These are phyloP conservation scores for Hyperoplus lanceolatus DNA, from an alignment of 2,797 vertebrate genomes.

Conservation along the genomic window DNA sequence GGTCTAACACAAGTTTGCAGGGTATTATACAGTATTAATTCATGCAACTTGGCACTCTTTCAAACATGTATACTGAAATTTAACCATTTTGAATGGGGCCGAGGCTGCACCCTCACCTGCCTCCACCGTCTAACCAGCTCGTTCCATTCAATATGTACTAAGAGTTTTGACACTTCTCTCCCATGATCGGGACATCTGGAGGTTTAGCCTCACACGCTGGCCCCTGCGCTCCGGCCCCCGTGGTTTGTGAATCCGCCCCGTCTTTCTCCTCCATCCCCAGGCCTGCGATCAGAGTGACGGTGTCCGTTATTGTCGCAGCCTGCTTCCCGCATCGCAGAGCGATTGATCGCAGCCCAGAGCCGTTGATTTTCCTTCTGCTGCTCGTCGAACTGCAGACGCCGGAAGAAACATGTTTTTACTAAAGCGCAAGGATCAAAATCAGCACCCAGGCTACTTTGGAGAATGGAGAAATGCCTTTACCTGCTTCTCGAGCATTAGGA, in stretches of 20 bases:
- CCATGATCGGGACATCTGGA: slow-evolving; percentile 1
- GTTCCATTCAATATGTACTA: slow-evolving; percentile 34
- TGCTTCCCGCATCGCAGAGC: slow-evolving; percentile 52
- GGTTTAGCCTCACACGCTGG: slow-evolving; percentile 70
- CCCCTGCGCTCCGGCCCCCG: slow-evolving; percentile 70
- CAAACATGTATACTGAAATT: slow-evolving; percentile 45
- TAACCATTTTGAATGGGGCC: slow-evolving; percentile 38
- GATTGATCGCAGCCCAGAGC: slow-evolving; percentile 83
- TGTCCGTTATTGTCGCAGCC: slow-evolving; percentile 68
- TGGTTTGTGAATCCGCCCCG: slow-evolving; percentile 61
- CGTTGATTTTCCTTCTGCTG: slow-evolving; percentile 85
- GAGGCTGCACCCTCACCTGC: slow-evolving; percentile 26
- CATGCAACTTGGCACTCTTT: slow-evolving; percentile 41
- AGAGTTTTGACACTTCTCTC: slow-evolving; percentile 47
- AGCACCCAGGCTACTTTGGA: background rate
- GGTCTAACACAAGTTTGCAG: slow-evolving; percentile 38
- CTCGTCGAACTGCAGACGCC: slow-evolving; percentile 75
- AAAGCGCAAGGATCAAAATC: background rate
- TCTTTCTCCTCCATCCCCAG: slow-evolving; percentile 57
- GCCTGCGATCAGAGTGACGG: slow-evolving; percentile 48
- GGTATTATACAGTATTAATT: slow-evolving; percentile 38
- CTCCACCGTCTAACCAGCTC: slow-evolving; percentile 18
- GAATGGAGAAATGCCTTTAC: slow-evolving; percentile 59
- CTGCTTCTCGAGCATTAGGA: slow-evolving; percentile 86
- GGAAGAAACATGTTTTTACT: slow-evolving; percentile 4